Evolutionary conservation across 2,888 invertebrate species (phyloP), one percentile per base, ranked within the genome.

Genomic region (Chirona hameri): DNA sequence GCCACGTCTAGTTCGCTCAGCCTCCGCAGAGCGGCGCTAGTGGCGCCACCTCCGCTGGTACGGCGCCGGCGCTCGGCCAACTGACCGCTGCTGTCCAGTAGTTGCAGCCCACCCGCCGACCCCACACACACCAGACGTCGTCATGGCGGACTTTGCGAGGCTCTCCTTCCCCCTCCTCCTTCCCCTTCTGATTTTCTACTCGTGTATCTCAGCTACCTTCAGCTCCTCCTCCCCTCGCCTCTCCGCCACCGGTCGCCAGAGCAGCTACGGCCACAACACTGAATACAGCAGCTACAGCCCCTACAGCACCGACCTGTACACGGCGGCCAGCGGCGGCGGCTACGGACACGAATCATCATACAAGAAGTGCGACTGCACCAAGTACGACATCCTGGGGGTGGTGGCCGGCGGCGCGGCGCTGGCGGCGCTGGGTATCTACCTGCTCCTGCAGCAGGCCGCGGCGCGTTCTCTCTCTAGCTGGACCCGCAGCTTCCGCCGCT

Each of bases 331-430:
- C 76, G 46, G 76, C 76, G 76, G 76, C n/a, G 65, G 65, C 65
- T 65, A 65, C 65, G 65, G 65, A 0, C 27, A 76, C 76, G 39
- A 39, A 39, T 76, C 76, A 39, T 76, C 39, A 24, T 76, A 39
- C 39, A 27, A 76, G 10, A 27, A 76, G 10, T 76, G 76, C 46
- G 76, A 76, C 76, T 76, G 76, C 46, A 46, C 39, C 39, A 76
- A 76, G 76, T 76, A 76, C 76, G 76, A 76, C 76, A 27, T 76
- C 10, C 76, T 76, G 24, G 76, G 76, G 21, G 76, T 76, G 76
- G 24, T 76, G 24, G 76, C 76, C 1, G 76, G 76, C 76, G 76
- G 76, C 1, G 76, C 76, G 46, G 76, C 76, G 10, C 46, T 76
- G 76, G 76, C 76, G 39, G 76, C 76, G 7, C 76, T 76, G 21